Conservation (phyloP, 2,888 invertebrate genomes). For the Mythimna impura region DNA sequence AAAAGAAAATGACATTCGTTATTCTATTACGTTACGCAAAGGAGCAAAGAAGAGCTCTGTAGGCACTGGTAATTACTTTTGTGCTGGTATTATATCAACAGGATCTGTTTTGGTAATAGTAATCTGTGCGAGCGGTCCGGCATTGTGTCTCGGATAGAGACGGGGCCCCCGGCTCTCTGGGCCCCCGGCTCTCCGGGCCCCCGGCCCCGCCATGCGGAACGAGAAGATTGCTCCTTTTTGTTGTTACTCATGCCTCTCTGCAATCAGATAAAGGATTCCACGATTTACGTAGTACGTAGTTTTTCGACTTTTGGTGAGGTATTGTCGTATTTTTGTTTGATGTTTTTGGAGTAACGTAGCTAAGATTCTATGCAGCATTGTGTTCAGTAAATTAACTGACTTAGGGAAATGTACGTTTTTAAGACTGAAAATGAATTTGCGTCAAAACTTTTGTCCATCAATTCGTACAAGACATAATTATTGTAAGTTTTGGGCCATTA, state of each 20-base stretch:
- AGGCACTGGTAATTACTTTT: conserved; percentile 85
- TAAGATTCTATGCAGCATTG: conserved; percentile 10
- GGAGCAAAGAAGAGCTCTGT: conserved; percentile 81
- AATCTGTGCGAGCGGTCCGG: conserved; percentile 63
- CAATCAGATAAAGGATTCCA: conserved; percentile 70
- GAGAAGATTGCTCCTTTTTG: conserved; percentile 73
- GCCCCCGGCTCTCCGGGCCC: conserved; percentile 12
- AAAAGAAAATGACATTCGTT: conserved; percentile 90
- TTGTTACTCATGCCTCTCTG: conserved; percentile 71
- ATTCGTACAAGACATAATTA: conserved; percentile 37
- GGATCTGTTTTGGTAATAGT: conserved; percentile 73
- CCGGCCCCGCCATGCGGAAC: conserved; percentile 68
- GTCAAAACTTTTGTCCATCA: conserved; percentile 33
- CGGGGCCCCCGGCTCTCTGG: conserved; percentile 22
- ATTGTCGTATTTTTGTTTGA: conserved; percentile 51
- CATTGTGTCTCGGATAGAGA: conserved; percentile 63
- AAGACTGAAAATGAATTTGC: conserved; percentile 6
- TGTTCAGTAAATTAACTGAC: conserved; percentile 18
- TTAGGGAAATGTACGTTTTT: conserved; percentile 2
- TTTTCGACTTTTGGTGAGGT: conserved; percentile 50
- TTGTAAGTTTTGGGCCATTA: conserved; percentile 48
- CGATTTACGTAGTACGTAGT: conserved; percentile 63
- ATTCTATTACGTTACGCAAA: conserved; percentile 89
- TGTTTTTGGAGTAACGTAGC: conserved; percentile 40
- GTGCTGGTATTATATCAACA: conserved; percentile 71